Base-by-base conservation (phyloP, 2,797 vertebrate species). In the Gambelia wislizenii region DNA sequence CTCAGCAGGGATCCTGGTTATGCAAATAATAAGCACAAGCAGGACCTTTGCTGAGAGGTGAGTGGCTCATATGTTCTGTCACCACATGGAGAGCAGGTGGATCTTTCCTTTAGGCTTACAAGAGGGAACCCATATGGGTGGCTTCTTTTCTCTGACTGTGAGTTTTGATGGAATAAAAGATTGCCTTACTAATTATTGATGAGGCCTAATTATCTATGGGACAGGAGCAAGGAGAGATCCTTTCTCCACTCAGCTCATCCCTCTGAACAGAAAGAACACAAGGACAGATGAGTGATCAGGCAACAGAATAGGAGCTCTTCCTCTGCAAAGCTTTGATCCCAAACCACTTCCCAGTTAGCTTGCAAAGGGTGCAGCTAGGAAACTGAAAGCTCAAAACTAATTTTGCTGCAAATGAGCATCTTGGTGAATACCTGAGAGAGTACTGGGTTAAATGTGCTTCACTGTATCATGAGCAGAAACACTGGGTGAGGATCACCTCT, bases 41-140 rank as follows among this genome's bases (percentile, higher is more conserved):
- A 54, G 27, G 76, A 42, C 67, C 13, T 36, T 80, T 90, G 6
- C 44, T n/a, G 25, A 61, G 54, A 72, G 30, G 20, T 1, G 4
- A 59, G 47, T 49, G 20, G 14, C 27, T 64, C 25, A 30, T 8
- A 27, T 64, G 61, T 33, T 70, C 20, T 83, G 54, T 8, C 54
- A 25, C 59, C 54, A 47, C 10, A 22, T 76, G 59, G 52, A 84
- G 14, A 76, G 22, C 42, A 22, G 47, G 39, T 12, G 10, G 30
- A 56, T 56, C 59, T 33, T 77, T 77, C 59, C 30, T 83, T 80
- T 61, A 84, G 13, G 56, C 74, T 81, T 85, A 75, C 81, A 61
- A 80, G 22, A 75, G 47, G 82, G 72, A 85, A 88, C 36, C n/a
- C 2, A 36, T 56, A 36, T 52, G 52, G 70, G 49, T 49, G 33